A percentile compares a stretch with the other conserved stretches of the same genome.
phyloP scores from a whole-genome alignment of 35 echinoderm and acorn worm species.

The Ophioderma brevispina region DNA sequence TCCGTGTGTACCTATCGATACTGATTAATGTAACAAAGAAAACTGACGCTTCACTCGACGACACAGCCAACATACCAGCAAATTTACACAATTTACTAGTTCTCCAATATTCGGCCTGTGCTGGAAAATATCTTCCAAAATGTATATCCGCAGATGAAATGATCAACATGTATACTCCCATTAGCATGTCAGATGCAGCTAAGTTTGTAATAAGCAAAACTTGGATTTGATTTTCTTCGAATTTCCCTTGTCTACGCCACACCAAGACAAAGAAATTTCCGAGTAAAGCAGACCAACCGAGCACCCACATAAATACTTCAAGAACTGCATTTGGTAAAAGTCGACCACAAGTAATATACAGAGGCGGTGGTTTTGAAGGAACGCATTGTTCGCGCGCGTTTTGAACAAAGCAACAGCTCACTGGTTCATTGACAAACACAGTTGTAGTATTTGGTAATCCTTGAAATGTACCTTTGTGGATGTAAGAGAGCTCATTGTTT shows the following conservation, averaged over 20 bases:
- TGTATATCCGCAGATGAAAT: not conserved
- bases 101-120: no score
- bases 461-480: not conserved
- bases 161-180: not conserved
- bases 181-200: not conserved
- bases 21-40: no score
- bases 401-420: not conserved
- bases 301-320: not conserved
- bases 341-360: not conserved
- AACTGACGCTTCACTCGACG: no score
- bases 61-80: no score
- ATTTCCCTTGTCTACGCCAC: not conserved
- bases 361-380: not conserved
- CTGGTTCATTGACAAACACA: not conserved
- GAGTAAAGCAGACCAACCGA: not conserved
- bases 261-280: not conserved
- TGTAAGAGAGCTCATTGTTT: not conserved
- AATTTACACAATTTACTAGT: no score
- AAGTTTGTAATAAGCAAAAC: not conserved
- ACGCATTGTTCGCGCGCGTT: not conserved
- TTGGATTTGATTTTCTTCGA: slow-evolving; percentile 1
- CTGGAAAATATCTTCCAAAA: not conserved
- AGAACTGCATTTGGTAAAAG: not conserved
- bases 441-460: not conserved
- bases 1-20: no score